Evolutionary conservation across 2,888 invertebrate species (phyloP).

Genomic region (Parthenolecanium corni): DNA sequence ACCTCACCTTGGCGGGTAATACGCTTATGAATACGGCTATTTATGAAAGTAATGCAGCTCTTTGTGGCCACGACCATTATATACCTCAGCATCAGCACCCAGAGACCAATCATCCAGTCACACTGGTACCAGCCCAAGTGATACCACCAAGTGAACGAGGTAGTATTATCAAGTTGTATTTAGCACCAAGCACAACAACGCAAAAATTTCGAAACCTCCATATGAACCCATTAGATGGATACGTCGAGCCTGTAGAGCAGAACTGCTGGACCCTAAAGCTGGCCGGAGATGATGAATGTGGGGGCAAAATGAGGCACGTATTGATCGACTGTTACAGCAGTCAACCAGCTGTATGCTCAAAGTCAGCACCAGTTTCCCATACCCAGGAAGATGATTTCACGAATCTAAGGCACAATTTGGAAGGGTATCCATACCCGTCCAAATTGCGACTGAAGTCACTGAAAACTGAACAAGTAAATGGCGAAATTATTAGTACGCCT

Average conservation of each 20-base stretch:
- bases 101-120: background rate
- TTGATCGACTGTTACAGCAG: slow-evolving; percentile 14
- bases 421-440: slow-evolving; percentile 26
- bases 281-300: background rate
- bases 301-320: background rate
- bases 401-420: slow-evolving; percentile 25
- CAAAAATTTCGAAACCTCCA: slow-evolving; percentile 5
- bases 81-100: background rate
- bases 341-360: background rate
- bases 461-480: background rate
- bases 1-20: slow-evolving; percentile 3
- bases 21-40: slow-evolving; percentile 16
- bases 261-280: slow-evolving; percentile 19
- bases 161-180: slow-evolving; percentile 9
- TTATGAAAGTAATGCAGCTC: slow-evolving; percentile 1
- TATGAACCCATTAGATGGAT: slow-evolving; percentile 18
- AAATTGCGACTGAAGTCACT: slow-evolving; percentile 14
- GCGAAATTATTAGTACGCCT: slow-evolving; percentile 17
- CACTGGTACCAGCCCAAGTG: too few relatives aligned
- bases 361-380: background rate
- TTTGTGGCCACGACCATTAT: background rate
- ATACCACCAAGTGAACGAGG: background rate
- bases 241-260: slow-evolving; percentile 15
- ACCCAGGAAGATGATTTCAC: background rate
- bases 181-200: background rate